Evolutionary conservation across 2,113 vertebrate species (phyloP).

Genomic region (Crypturellus undulatus): DNA sequence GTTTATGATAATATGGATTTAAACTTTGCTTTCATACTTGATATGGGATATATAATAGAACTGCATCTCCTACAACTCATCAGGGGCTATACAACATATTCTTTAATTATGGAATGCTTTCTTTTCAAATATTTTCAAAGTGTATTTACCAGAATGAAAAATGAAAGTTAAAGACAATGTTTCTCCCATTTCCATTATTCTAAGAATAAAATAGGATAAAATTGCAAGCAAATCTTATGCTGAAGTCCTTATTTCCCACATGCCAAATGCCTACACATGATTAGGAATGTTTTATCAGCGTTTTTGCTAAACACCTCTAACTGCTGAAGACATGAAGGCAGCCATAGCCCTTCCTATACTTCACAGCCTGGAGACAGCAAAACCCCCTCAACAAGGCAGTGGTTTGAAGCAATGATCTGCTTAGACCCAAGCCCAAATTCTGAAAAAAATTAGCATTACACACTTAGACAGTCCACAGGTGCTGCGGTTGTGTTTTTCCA

Average conservation of each 20-base stretch:
- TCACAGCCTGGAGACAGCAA: not conserved
- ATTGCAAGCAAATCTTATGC: not conserved
- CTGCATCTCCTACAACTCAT: not conserved
- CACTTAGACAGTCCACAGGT: fast-evolving
- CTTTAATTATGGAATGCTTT: not conserved
- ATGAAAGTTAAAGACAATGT: no score
- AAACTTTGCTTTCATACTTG: not conserved
- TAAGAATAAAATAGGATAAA: not conserved
- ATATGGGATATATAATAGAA: not conserved
- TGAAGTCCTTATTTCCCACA: not conserved
- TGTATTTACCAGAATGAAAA: fast-evolving
- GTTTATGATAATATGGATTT: not conserved
- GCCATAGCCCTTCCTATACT: not conserved
- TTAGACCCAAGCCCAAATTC: not conserved
- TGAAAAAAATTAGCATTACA: not conserved
- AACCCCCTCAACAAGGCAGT: not conserved
- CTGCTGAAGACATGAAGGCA: not conserved
- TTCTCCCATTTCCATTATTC: not conserved
- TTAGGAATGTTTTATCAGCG: not conserved
- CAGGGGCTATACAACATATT: not conserved
- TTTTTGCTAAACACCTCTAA: not conserved
- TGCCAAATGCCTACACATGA: not conserved
- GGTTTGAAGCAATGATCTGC: fast-evolving
- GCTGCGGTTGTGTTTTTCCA: not conserved
- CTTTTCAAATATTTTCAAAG: not conserved